Conservation (phyloP, 2,797 vertebrate genomes). For the Pangasius larnaudii region DNA sequence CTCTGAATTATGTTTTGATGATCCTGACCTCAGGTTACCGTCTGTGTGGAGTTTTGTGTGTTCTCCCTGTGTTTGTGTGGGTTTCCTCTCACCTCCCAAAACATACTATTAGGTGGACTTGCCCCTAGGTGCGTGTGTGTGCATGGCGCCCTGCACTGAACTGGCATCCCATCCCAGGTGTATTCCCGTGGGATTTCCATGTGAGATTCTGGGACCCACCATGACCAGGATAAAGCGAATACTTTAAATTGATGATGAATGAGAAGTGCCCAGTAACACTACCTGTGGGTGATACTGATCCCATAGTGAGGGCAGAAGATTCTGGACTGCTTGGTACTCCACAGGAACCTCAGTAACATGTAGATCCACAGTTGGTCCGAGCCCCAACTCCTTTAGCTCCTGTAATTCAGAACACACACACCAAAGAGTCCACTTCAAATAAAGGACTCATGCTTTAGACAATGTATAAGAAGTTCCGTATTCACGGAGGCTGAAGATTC, state of each 20-base stretch:
- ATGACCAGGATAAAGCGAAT: background rate
- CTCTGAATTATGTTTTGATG: background rate
- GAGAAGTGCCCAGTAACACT: constrained; percentile 34
- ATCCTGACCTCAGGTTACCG: background rate
- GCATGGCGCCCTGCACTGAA: background rate
- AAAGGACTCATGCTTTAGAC: background rate
- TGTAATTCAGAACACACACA: constrained; percentile 53
- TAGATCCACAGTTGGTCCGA: constrained; percentile 84
- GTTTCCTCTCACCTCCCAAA: background rate
- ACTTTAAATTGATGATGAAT: background rate
- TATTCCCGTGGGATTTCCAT: background rate
- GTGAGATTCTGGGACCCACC: background rate
- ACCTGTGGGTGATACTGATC: constrained; percentile 88
- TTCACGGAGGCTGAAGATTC: background rate
- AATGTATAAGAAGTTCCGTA: background rate
- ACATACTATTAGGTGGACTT: background rate
- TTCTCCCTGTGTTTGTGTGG: background rate
- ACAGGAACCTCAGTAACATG: constrained; percentile 90
- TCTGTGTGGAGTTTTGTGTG: background rate
- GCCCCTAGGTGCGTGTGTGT: background rate
- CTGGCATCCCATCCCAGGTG: background rate
- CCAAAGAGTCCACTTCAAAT: background rate
- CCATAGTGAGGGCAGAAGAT: constrained; percentile 87
- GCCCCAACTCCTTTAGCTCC: constrained; percentile 88
- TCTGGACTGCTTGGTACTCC: constrained; percentile 88